Conservation (phyloP, 2,113 vertebrate species). For the Hymenochirus boettgeri region DNA sequence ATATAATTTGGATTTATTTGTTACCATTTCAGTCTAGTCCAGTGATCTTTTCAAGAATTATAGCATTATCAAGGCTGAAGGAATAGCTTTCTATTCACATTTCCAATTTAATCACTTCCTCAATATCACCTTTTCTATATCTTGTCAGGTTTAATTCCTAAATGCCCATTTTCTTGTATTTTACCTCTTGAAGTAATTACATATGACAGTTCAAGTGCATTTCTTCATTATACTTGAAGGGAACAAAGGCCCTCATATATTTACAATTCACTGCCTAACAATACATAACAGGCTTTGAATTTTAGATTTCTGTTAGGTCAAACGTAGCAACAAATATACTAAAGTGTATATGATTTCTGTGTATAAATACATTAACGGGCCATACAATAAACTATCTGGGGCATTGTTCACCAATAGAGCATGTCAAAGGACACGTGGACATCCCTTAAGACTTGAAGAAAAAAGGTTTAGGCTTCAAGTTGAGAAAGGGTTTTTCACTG, state of each 20-base stretch:
- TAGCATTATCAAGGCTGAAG: neutral
- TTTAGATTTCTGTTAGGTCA: neutral
- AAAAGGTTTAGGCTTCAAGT: too few relatives aligned
- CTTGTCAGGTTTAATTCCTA: neutral
- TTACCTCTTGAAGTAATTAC: neutral
- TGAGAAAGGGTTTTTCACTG: too few relatives aligned
- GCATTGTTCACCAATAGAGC: too few relatives aligned
- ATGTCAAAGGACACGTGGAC: too few relatives aligned
- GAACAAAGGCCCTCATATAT: neutral
- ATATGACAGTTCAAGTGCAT: neutral
- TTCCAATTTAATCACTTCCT: constrained; percentile 2
- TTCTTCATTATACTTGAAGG: neutral
- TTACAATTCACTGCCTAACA: neutral
- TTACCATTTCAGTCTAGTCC: neutral
- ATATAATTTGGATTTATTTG: neutral
- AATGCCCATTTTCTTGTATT: constrained; percentile 1
- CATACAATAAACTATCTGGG: too few relatives aligned
- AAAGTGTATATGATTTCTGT: neutral
- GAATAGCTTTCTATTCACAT: neutral
- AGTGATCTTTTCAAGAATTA: neutral
- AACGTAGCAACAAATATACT: neutral
- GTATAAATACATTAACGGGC: too few relatives aligned
- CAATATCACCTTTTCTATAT: constrained; percentile 1
- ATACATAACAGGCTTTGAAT: neutral
- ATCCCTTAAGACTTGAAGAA: too few relatives aligned